Percentiles rank a stretch among this genome's conserved stretches.
Conservation (phyloP, 2,113 vertebrate genomes). For the Psophia crepitans region DNA sequence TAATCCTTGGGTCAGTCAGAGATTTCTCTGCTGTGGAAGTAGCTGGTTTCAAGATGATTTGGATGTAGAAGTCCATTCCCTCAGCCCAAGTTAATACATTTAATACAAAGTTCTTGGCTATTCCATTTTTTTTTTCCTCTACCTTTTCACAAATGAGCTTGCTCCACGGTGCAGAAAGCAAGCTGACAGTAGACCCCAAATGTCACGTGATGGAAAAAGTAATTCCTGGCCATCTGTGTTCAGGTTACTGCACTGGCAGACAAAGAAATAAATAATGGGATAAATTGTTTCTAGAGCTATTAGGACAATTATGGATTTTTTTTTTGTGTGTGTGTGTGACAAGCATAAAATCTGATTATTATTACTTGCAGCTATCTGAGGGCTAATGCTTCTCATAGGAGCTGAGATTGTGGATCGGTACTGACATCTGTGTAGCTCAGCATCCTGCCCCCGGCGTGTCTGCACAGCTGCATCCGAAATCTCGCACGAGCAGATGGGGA, state of each 20-base stretch:
- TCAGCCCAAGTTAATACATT: not conserved
- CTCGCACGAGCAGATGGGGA: not conserved
- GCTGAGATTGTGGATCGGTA: not conserved
- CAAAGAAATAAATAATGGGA: not conserved
- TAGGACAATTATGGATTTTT: not conserved
- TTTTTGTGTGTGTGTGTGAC: not conserved
- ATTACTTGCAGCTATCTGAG: not conserved
- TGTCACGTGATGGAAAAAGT: not conserved
- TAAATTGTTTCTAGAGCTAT: not conserved
- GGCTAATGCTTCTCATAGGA: not conserved
- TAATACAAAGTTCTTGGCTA: not conserved
- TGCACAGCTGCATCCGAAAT: slow-evolving; percentile 7
- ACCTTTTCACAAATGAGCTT: not conserved
- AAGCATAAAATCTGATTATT: not conserved
- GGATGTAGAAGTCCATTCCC: not conserved
- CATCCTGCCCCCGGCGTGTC: not conserved
- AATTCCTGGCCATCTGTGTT: not conserved
- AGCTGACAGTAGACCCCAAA: not conserved
- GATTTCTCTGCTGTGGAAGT: not conserved
- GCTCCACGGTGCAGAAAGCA: not conserved
- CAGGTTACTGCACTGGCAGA: not conserved
- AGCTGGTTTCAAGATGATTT: not conserved
- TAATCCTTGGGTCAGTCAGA: not conserved
- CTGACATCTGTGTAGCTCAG: not conserved
- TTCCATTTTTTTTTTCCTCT: not conserved